Base-by-base conservation (phyloP, 2,797 vertebrate species). In the Taenioides sp. region DNA sequence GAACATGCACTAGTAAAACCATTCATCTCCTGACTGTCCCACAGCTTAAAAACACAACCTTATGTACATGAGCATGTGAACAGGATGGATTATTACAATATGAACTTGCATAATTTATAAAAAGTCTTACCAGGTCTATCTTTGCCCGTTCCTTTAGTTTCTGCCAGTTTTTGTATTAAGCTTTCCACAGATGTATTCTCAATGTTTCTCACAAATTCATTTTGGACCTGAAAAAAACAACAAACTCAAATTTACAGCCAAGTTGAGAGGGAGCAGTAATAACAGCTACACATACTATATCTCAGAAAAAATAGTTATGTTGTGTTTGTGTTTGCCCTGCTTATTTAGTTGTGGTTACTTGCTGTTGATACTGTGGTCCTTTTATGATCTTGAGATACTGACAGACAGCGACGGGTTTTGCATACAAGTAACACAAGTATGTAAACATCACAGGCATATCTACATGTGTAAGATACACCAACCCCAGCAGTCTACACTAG, bases 121-220 rank as follows among this genome's bases (percentile, higher is more conserved):
- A 0, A 3, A 14, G 22, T 1, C 92, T 95, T 92, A 99, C 97
- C 97, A 91, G 97, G 98, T 91, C 96, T 94, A 86, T 99, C 97
- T 70, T 94, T 98, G 73, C 97, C 98, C 1, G 98, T 99, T 88
- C 97, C 95, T 95, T 99, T 99, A 89, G 94, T 95, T 79, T 99
- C 97, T 1, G 95, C 90, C 90, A 98, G 95, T 87, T 98, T 99
- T 84, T 97, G 95, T 92, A 99, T 94, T 84, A 99, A 94, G 78
- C 93, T 95, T 85, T 98, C 97, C 86, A 96, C 94, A n/a, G 97
- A 98, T 54, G 96, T 98, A 89, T 98, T 98, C 84, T 97, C 91
- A 77, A 98, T 94, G 89, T 99, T 98, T 89, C 96, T 95, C 89
- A 96, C 95, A 91, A 99, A 99, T 81, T 99, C 97, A 76, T 94